Conservation (phyloP, 1,140 invertebrate species). For the Anagrus nilaparvatae region DNA sequence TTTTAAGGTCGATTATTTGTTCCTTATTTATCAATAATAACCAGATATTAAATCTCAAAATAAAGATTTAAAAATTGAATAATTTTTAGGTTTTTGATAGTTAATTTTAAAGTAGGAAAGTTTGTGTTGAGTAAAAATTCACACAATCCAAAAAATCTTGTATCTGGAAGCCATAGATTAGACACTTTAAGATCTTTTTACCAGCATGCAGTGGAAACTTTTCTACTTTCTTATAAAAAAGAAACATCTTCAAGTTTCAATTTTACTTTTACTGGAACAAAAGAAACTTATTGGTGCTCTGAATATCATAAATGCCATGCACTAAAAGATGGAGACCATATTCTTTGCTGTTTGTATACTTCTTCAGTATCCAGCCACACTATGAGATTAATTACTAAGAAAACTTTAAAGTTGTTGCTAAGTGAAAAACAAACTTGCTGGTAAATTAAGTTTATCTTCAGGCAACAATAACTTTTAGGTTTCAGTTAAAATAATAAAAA, state of each 20-base stretch:
- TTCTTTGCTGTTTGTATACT: slow-evolving; percentile 59
- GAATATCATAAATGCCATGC: slow-evolving; percentile 79
- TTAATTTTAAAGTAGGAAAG: slow-evolving; percentile 54
- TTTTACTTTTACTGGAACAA: slow-evolving; percentile 32
- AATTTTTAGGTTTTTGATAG: slow-evolving; percentile 51
- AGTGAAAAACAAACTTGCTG: slow-evolving; percentile 45
- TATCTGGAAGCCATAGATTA: slow-evolving; percentile 48
- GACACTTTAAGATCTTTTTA: slow-evolving; percentile 66
- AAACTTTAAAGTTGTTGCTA: slow-evolving; percentile 41
- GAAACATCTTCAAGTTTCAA: too few species aligned
- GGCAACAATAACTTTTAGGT: too few species aligned
- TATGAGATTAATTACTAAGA: slow-evolving; percentile 47
- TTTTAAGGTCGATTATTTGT: not conserved
- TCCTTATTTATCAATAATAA: not conserved
- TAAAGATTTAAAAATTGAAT: slow-evolving; percentile 10
- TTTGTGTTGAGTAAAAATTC: slow-evolving; percentile 57
- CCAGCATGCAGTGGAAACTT: slow-evolving; percentile 49
- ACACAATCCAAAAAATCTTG: slow-evolving; percentile 42
- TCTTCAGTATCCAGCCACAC: slow-evolving; percentile 56
- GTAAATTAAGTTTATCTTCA: slow-evolving; percentile 29
- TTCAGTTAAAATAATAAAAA: too few species aligned
- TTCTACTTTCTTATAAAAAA: slow-evolving; percentile 20
- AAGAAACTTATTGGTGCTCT: slow-evolving; percentile 71
- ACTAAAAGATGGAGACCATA: slow-evolving; percentile 46
- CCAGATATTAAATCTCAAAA: not conserved